A percentile compares a stretch with the other conserved stretches of the same genome.
phyloP scores from a whole-genome alignment of 1,140 invertebrate species.

The Pogonus chalceus region DNA sequence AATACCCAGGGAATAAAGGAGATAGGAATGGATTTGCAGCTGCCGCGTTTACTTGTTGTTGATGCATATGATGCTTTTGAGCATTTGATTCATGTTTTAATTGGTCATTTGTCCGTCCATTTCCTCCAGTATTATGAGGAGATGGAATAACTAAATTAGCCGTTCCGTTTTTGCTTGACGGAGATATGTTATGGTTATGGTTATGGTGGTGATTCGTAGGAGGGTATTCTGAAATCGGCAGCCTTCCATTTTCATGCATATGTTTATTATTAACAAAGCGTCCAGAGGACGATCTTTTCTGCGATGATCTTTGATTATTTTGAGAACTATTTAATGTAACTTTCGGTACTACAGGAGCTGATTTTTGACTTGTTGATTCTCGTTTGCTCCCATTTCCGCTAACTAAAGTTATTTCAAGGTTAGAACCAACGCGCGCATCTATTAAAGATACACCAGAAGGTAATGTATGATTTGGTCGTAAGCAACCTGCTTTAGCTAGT shows the following conservation, averaged over 20 bases:
- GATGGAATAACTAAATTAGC: not conserved
- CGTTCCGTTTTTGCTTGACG: not conserved
- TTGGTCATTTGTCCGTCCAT: not conserved
- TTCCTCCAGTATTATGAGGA: not conserved
- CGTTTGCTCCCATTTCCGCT: conserved; percentile 26
- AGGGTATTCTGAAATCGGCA: too few relatives aligned
- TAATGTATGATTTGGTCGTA: conserved; percentile 30
- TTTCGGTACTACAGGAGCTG: conserved; percentile 23
- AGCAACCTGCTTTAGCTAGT: conserved; percentile 33
- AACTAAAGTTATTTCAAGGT: conserved; percentile 51
- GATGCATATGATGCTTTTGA: not conserved
- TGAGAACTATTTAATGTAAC: not conserved
- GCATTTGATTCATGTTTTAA: not conserved
- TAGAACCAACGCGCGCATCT: conserved; percentile 38
- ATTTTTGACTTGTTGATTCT: conserved; percentile 28
- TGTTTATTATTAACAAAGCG: conserved; percentile 34
- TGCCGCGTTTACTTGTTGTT: conserved; percentile 10
- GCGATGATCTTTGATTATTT: conserved; percentile 19
- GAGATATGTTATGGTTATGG: not conserved
- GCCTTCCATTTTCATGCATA: too few relatives aligned
- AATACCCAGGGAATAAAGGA: conserved; percentile 8
- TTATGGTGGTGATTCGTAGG: not conserved
- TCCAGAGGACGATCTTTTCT: conserved; percentile 35
- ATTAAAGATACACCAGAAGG: conserved; percentile 18
- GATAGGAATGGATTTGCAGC: conserved; percentile 13